These are phyloP conservation scores for Falco cherrug DNA, from an alignment of 2,797 vertebrate genomes.

Conservation along the genomic window DNA sequence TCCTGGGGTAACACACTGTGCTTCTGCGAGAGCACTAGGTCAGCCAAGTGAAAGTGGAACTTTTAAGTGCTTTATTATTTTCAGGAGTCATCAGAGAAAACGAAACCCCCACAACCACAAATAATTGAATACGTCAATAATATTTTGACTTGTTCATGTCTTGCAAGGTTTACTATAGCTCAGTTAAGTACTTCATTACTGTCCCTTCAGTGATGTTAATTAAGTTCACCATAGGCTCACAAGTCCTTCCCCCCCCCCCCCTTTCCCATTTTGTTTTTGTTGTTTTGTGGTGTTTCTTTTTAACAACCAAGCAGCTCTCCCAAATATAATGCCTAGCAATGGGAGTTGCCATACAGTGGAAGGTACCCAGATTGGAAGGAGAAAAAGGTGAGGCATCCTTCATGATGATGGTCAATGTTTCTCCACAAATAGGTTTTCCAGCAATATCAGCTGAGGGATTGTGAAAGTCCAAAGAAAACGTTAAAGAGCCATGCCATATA, in stretches of 20 bases:
- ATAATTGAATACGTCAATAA: conserved; percentile 64
- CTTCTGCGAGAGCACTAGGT: not conserved
- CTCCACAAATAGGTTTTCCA: not conserved
- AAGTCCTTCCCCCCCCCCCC: not conserved
- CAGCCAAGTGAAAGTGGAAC: conserved; percentile 54
- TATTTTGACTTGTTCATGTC: conserved; percentile 41
- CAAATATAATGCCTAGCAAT: not conserved
- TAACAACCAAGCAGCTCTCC: not conserved
- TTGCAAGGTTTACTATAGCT: not conserved
- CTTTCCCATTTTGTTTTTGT: not conserved
- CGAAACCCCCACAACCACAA: conserved; percentile 52
- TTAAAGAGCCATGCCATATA: not conserved
- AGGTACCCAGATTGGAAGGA: not conserved
- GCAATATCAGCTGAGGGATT: not conserved
- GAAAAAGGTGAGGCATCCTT: not conserved
- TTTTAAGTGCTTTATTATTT: conserved; percentile 59
- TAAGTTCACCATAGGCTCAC: conserved; percentile 60
- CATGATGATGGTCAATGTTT: not conserved
- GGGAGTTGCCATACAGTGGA: not conserved
- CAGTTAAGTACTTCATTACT: conserved; percentile 45
- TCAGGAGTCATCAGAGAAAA: conserved; percentile 44
- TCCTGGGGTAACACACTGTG: conserved; percentile 6
- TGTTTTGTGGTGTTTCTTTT: not conserved
- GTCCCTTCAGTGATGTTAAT: conserved; percentile 50
- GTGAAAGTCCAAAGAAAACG: not conserved